A percentile compares a stretch with the other conserved stretches of the same genome.
phyloP scores from a whole-genome alignment of 2,797 vertebrate genomes.

The Arremon brunneinucha region DNA sequence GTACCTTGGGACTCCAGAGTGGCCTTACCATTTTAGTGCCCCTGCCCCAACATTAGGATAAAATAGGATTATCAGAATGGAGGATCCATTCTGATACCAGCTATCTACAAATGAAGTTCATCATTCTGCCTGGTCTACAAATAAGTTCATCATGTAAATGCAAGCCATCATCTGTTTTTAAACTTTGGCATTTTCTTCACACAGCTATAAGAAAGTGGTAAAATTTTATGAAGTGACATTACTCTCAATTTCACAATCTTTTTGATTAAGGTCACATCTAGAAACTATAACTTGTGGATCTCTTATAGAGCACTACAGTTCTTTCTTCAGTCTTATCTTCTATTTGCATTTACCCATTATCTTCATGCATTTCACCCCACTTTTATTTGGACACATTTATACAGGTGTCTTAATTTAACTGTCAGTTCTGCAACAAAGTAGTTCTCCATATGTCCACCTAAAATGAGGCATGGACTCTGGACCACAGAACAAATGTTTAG shows the following conservation, averaged over 20 bases:
- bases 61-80: not conserved
- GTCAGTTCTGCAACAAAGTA: not conserved
- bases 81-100: not conserved
- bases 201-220: not conserved
- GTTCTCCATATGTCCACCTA: not conserved
- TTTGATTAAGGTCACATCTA: not conserved
- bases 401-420: not conserved
- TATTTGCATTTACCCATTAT: not conserved
- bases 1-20: not conserved
- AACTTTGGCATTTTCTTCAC: not conserved
- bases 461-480: not conserved
- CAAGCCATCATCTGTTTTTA: not conserved
- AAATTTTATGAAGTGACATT: not conserved
- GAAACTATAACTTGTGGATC: not conserved
- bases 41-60: not conserved
- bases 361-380: not conserved
- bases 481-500: not conserved
- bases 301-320: not conserved
- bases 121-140: not conserved
- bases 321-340: not conserved
- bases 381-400: not conserved
- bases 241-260: not conserved
- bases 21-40: not conserved
- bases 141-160: not conserved
- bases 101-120: not conserved